Percentiles rank a stretch among this genome's conserved stretches.
These are phyloP conservation scores for Gymnocypris eckloni DNA, from an alignment of 2,797 vertebrate species.

Conservation along the genomic window DNA sequence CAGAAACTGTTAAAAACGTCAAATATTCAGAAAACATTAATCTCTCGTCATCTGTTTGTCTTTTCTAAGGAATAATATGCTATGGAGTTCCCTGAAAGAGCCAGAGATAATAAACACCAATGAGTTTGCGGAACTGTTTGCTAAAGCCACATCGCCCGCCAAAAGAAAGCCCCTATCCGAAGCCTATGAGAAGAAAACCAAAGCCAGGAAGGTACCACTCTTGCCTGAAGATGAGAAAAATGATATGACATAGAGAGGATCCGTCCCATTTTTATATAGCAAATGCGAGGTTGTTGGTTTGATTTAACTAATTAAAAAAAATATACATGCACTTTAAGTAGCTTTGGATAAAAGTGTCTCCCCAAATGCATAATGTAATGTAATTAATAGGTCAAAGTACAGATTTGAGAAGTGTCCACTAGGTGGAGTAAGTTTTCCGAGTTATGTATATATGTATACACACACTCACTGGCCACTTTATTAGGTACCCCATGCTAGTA, in stretches of 20 bases:
- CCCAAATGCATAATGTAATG: neutral
- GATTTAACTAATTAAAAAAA: neutral
- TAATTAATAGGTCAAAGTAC: neutral
- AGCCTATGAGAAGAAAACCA: slow-evolving; percentile 87
- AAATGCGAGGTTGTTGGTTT: neutral
- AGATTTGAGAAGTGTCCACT: slow-evolving; percentile 14
- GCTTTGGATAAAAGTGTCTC: neutral
- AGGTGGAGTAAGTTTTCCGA: neutral
- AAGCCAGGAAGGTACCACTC: slow-evolving; percentile 86
- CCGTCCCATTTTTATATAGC: neutral
- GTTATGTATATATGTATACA: no score
- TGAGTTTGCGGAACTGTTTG: slow-evolving; percentile 95
- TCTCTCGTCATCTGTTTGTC: slow-evolving; percentile 50
- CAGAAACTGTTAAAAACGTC: neutral
- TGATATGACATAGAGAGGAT: neutral
- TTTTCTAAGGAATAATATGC: slow-evolving; percentile 74
- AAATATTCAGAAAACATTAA: neutral
- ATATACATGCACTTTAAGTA: neutral
- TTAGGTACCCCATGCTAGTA: no score
- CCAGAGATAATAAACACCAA: slow-evolving; percentile 82
- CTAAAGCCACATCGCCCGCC: slow-evolving; percentile 84
- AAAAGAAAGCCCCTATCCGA: slow-evolving; percentile 93
- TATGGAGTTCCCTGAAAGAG: slow-evolving; percentile 91
- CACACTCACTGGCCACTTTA: no score
- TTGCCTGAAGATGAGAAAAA: slow-evolving; percentile 32